Conservation (phyloP, 2,113 vertebrate genomes). For the Arenaria interpres region DNA sequence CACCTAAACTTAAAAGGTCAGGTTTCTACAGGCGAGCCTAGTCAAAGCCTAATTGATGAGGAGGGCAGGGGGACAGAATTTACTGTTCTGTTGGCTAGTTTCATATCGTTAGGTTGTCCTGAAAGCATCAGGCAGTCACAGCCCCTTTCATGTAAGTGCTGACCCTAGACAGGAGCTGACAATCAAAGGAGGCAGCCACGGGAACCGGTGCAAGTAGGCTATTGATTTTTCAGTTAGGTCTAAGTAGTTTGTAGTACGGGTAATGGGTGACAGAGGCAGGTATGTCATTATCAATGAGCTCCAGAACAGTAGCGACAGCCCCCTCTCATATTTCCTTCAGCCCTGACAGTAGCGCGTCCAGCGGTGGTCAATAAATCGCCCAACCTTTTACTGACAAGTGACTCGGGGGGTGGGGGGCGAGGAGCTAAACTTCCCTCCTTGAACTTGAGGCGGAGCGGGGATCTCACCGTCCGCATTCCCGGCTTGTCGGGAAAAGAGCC, state of each 20-base stretch:
- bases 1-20: constrained; percentile 86
- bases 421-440: constrained; percentile 70
- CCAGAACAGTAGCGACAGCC: constrained; percentile 85
- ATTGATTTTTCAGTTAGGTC: constrained; percentile 99
- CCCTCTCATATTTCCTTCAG: constrained; percentile 88
- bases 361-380: constrained; percentile 91
- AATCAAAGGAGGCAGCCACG: constrained; percentile 92
- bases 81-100: constrained; percentile 87
- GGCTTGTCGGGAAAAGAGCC: neutral
- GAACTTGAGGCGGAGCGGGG: constrained; percentile 32
- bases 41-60: constrained; percentile 88
- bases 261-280: constrained; percentile 95
- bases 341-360: constrained; percentile 84
- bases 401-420: constrained; percentile 60
- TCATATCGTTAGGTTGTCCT: constrained; percentile 87
- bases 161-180: constrained; percentile 96
- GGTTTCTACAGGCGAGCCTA: constrained; percentile 84
- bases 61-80: constrained; percentile 86
- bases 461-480: neutral
- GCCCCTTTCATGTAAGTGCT: constrained; percentile 91
- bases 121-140: constrained; percentile 85
- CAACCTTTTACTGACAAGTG: constrained; percentile 84
- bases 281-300: constrained; percentile 99
- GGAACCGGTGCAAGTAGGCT: constrained; percentile 88
- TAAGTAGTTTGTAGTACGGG: constrained; percentile 98